Conservation (phyloP, 92 coral and sea anemone species). For the Virgularia gustaviana region DNA sequence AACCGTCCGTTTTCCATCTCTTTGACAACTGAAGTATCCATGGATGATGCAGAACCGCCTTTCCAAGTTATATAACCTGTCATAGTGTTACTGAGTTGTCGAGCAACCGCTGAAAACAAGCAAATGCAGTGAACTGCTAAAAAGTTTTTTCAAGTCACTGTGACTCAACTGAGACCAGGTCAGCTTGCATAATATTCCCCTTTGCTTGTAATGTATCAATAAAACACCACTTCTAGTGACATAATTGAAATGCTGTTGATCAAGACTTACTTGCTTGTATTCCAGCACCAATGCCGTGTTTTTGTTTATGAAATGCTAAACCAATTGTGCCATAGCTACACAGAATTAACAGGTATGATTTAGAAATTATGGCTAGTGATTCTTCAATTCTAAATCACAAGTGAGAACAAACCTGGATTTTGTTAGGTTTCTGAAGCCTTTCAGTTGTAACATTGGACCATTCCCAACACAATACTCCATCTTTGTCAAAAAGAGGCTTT, state of each 20-base stretch:
- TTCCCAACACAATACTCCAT: slow-evolving; percentile 77
- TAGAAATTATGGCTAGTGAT: not conserved
- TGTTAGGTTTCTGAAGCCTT: slow-evolving; percentile 81
- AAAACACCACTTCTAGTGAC: not conserved
- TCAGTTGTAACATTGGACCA: slow-evolving; percentile 73
- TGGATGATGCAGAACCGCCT: slow-evolving; percentile 80
- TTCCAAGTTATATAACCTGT: slow-evolving; percentile 81
- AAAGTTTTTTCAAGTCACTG: too few relatives aligned
- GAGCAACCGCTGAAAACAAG: slow-evolving; percentile 69
- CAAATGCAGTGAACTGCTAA: too few relatives aligned
- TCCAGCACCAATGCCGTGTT: slow-evolving; percentile 58
- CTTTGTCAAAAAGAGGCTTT: slow-evolving; percentile 49
- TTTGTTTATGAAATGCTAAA: slow-evolving; percentile 55
- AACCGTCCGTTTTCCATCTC: slow-evolving; percentile 71
- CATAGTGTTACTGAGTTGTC: slow-evolving; percentile 79
- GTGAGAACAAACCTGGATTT: slow-evolving; percentile 60
- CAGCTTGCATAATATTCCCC: too few relatives aligned
- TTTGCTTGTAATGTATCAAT: too few relatives aligned
- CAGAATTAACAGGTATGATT: not conserved
- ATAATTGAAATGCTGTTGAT: not conserved
- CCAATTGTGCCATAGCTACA: slow-evolving; percentile 67
- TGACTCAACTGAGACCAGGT: too few relatives aligned
- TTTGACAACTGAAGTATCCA: slow-evolving; percentile 74
- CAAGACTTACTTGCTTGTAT: slow-evolving; percentile 68
- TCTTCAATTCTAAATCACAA: not conserved